These are phyloP conservation scores for Linepithema humile DNA, from an alignment of 1,140 invertebrate species.

Conservation along the genomic window DNA sequence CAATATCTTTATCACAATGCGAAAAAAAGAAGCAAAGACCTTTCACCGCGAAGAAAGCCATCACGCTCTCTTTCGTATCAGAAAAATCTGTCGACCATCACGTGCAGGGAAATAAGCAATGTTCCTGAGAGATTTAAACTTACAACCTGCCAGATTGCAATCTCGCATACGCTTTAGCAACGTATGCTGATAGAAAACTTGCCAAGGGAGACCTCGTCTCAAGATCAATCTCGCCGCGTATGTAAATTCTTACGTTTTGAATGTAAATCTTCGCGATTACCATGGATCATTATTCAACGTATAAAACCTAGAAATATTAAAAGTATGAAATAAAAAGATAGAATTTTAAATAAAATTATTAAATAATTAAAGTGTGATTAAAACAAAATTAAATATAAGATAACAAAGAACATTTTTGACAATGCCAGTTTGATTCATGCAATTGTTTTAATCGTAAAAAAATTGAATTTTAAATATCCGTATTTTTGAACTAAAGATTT, in stretches of 20 bases:
- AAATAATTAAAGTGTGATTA: no score
- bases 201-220: background rate
- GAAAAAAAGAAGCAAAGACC: background rate
- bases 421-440: background rate
- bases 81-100: conserved; percentile 42
- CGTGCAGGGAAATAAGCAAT: conserved; percentile 46
- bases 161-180: conserved; percentile 9
- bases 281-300: background rate
- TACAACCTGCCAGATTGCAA: conserved; percentile 7
- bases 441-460: background rate
- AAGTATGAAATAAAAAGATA: background rate
- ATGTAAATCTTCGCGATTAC: background rate
- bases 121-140: conserved; percentile 31
- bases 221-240: conserved; percentile 5
- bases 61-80: conserved; percentile 29
- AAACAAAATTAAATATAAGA: background rate
- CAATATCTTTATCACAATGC: background rate
- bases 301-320: background rate
- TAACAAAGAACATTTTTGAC: background rate
- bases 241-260: background rate
- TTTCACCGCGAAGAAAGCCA: background rate
- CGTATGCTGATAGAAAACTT: conserved; percentile 13
- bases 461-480: conserved; percentile 58
- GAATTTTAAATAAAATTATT: no score
- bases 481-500: conserved; percentile 56